A percentile compares a stretch with the other conserved stretches of the same genome.
Evolutionary conservation across 2,797 vertebrate species (phyloP).

Genomic region (Falco novaeseelandiae): DNA sequence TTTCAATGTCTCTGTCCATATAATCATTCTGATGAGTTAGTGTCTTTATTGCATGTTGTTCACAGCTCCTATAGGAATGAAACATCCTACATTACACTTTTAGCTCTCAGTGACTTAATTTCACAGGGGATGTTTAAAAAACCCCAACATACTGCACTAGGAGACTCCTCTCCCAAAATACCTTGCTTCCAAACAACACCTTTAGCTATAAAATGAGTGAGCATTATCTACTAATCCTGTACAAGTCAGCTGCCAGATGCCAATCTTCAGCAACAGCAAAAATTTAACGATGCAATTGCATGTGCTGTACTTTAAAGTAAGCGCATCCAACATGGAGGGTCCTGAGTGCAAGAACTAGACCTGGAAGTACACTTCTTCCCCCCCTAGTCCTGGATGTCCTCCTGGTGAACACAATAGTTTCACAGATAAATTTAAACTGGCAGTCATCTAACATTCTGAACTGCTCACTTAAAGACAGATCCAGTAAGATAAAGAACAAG

Average conservation of each 20-base stretch:
- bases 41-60: not conserved
- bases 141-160: not conserved
- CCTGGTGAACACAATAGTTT: not conserved
- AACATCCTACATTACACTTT: not conserved
- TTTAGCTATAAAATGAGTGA: not conserved
- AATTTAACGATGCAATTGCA: not conserved
- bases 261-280: not conserved
- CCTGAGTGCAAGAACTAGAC: not conserved
- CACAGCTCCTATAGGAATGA: not conserved
- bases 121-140: not conserved
- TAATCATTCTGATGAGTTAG: not conserved
- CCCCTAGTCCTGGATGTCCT: accelerated
- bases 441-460: not conserved
- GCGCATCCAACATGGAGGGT: not conserved
- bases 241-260: not conserved
- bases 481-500: not conserved
- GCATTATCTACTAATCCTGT: not conserved
- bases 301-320: not conserved
- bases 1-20: not conserved
- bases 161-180: not conserved
- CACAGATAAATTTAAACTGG: not conserved
- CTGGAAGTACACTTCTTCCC: not conserved
- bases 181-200: not conserved
- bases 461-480: not conserved
- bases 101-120: not conserved